Evolutionary conservation across 2,888 invertebrate species (phyloP), one percentile per base, ranked within the genome.

Genomic region (Phyllotreta cruciferae): DNA sequence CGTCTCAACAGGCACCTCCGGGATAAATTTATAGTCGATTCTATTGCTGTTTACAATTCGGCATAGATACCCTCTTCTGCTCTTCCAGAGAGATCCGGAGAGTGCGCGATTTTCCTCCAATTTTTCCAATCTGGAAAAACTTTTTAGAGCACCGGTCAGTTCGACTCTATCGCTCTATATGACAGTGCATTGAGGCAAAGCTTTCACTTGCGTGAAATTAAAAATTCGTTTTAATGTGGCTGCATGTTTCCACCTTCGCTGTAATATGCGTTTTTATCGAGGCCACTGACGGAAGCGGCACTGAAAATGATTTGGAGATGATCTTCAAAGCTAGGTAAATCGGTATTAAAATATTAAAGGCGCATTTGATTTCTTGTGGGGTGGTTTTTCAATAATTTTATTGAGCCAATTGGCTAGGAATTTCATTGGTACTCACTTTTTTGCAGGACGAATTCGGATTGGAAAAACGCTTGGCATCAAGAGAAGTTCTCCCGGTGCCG

Each of bases 401-500:
- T n/a, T n/a, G n/a, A n/a, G n/a, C n/a, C n/a, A n/a, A n/a, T n/a
- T n/a, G n/a, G n/a, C n/a, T n/a, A n/a, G n/a, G n/a, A n/a, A n/a
- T n/a, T n/a, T n/a, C n/a, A n/a, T n/a, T n/a, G n/a, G n/a, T n/a
- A n/a, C n/a, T n/a, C n/a, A n/a, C n/a, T n/a, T 47, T 34, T 44
- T 66, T 70, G n/a, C 64, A 86, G 86, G 70, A 82, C 84, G n/a
- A 82, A 83, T 70, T 83, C 84, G 6, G 86, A 86, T 65, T 87
- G 87, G 87, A 81, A 83, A 73, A 80, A 83, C 61, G 83, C 84
- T 10, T 87, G 87, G 86, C 86, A 86, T 69, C 80, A 79, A 56
- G 87, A 87, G 75, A 81, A 82, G 57, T 85, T 85, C 72, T 82
- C 84, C 1, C 81, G 86, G 37, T 87, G 87, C 73, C 82, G 86